Evolutionary conservation across 2,113 vertebrate species (phyloP).

Genomic region (Chinchilla lanigera): DNA sequence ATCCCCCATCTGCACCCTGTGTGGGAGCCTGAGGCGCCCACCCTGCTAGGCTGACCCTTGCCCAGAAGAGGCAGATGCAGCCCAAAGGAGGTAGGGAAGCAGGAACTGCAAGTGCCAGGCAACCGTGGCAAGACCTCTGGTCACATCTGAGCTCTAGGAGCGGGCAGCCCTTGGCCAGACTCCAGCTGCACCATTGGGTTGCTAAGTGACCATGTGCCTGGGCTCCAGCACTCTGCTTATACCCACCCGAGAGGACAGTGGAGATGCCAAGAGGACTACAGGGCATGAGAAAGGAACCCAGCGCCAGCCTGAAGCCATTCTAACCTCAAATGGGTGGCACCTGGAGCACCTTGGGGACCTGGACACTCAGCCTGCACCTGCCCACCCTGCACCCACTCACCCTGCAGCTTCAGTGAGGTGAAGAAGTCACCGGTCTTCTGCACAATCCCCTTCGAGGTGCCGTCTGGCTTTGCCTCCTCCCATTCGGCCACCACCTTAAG

Average conservation of each 20-base stretch:
- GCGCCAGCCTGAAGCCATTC: not conserved
- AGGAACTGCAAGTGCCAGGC: not conserved
- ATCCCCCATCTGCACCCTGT: not conserved
- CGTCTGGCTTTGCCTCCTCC: conserved; percentile 1
- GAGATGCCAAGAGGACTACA: not conserved
- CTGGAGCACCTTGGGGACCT: not conserved
- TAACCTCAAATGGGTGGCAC: not conserved
- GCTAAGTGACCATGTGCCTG: not conserved
- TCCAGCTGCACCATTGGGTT: not conserved
- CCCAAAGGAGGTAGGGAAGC: not conserved
- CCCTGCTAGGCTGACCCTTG: not conserved
- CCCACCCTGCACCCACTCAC: conserved; percentile 78
- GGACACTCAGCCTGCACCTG: accelerated
- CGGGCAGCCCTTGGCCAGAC: not conserved
- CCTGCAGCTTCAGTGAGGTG: conserved; percentile 87
- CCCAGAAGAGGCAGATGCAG: accelerated
- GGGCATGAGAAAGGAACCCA: not conserved
- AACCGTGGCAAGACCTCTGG: accelerated
- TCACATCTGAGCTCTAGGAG: not conserved
- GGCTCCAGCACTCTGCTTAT: not conserved
- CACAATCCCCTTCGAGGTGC: conserved; percentile 12
- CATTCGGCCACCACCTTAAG: conserved; percentile 87
- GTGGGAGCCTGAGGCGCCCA: not conserved
- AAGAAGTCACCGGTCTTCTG: conserved; percentile 87
- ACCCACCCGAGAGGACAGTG: not conserved